phyloP scores from a whole-genome alignment of 2,888 invertebrate species.

The Coelinius sp. region DNA sequence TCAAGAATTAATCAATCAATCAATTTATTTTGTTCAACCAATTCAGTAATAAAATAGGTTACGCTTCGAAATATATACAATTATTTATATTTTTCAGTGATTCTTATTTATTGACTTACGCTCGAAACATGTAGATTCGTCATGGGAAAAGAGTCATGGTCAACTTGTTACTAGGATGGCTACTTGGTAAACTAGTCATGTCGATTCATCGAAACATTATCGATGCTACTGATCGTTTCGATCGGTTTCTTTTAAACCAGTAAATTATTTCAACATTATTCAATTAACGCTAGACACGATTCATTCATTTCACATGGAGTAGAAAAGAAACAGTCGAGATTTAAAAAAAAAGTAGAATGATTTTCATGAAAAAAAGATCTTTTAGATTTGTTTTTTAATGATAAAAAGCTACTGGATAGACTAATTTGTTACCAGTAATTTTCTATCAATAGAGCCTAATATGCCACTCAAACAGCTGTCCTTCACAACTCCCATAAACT shows the following conservation, averaged over 20 bases:
- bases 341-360: too few relatives aligned
- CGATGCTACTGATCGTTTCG: conserved; percentile 41
- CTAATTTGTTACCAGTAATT: conserved; percentile 14
- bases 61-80: background rate
- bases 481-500: conserved; percentile 1
- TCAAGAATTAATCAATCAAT: too few relatives aligned
- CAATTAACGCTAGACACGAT: background rate
- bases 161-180: conserved; percentile 33
- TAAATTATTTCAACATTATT: conserved; percentile 6
- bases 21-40: too few relatives aligned
- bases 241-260: background rate
- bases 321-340: background rate
- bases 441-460: conserved; percentile 3
- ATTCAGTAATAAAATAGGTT: background rate
- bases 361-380: background rate
- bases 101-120: background rate
- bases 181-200: conserved; percentile 37
- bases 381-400: background rate
- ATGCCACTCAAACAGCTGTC: conserved; percentile 1
- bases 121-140: conserved; percentile 12
- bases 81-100: background rate
- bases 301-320: too few relatives aligned
- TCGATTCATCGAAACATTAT: conserved; percentile 46
- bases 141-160: conserved; percentile 40
- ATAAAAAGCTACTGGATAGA: background rate